Conservation (phyloP, 1,140 invertebrate species). For the Chionoecetes opilio region DNA sequence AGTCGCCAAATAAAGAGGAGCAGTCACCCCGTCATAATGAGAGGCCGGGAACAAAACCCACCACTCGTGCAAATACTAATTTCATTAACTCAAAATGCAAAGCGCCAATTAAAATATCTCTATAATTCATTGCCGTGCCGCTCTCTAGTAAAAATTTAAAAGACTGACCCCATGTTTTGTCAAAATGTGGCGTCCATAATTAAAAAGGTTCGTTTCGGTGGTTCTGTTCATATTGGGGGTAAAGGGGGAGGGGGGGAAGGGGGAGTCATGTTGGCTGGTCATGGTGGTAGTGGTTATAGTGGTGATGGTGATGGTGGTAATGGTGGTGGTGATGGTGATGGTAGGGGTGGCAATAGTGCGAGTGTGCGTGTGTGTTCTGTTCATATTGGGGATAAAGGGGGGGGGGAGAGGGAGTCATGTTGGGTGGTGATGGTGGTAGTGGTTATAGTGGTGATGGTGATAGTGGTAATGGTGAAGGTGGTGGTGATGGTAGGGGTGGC, state of each 20-base stretch:
- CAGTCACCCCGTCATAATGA: constrained; percentile 17
- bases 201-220: constrained; percentile 20
- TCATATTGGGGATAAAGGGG: too few relatives aligned
- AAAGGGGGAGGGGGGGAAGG: neutral
- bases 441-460: too few relatives aligned
- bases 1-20: constrained; percentile 16
- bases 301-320: neutral
- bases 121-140: constrained; percentile 19
- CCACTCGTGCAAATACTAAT: constrained; percentile 20
- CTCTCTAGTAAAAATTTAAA: constrained; percentile 31
- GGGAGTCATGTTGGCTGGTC: neutral
- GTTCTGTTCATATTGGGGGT: neutral
- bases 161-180: constrained; percentile 28
- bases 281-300: neutral
- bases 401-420: too few relatives aligned
- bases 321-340: too few relatives aligned
- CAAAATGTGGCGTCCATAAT: constrained; percentile 28
- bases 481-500: too few relatives aligned
- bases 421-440: too few relatives aligned
- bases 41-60: constrained; percentile 5
- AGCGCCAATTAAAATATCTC: constrained; percentile 29
- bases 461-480: too few relatives aligned
- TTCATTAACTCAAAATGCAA: constrained; percentile 30
- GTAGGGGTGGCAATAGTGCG: too few relatives aligned
- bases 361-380: too few relatives aligned